Conservation (phyloP, 1,140 invertebrate species). For the Pseudomyrmex pallidus region DNA sequence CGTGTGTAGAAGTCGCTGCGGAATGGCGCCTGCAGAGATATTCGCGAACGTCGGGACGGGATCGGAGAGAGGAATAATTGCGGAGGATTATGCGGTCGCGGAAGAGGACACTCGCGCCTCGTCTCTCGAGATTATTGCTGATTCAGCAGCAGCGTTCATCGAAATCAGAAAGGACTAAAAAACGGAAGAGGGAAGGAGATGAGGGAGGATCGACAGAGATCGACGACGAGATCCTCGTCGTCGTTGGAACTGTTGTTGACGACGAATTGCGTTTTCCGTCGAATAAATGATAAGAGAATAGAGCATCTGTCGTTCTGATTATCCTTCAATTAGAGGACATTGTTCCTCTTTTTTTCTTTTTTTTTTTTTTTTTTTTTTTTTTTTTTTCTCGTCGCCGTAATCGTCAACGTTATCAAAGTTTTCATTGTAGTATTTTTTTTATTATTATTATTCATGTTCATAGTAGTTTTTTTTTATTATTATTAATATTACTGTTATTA, state of each 20-base stretch:
- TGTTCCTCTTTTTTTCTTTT: background rate
- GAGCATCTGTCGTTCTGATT: background rate
- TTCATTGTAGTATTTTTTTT: slow-evolving; percentile 17
- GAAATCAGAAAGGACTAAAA: slow-evolving; percentile 41
- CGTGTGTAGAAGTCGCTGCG: slow-evolving; percentile 25
- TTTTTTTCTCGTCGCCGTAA: background rate
- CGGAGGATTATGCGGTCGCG: slow-evolving; percentile 11
- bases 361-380: background rate
- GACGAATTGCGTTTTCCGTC: background rate
- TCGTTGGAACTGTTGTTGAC: background rate
- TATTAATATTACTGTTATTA: slow-evolving; percentile 47
- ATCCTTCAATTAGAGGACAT: slow-evolving; percentile 14
- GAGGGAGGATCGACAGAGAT: slow-evolving; percentile 7
- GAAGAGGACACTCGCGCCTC: slow-evolving; percentile 4
- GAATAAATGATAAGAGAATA: slow-evolving; percentile 29
- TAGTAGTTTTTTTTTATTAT: slow-evolving; percentile 27
- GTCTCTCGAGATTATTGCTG: slow-evolving; percentile 45
- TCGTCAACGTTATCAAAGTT: slow-evolving; percentile 4
- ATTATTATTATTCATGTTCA: slow-evolving; percentile 34
- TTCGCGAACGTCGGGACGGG: slow-evolving; percentile 22
- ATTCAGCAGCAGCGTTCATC: slow-evolving; percentile 27
- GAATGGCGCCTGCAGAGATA: slow-evolving; percentile 31
- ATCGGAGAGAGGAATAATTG: slow-evolving; percentile 46
- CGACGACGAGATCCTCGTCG: slow-evolving; percentile 6
- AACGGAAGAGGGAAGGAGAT: slow-evolving; percentile 29